A percentile compares a stretch with the other conserved stretches of the same genome.
Conservation (phyloP, 2,113 vertebrate species). For the Terrapene triunguis region DNA sequence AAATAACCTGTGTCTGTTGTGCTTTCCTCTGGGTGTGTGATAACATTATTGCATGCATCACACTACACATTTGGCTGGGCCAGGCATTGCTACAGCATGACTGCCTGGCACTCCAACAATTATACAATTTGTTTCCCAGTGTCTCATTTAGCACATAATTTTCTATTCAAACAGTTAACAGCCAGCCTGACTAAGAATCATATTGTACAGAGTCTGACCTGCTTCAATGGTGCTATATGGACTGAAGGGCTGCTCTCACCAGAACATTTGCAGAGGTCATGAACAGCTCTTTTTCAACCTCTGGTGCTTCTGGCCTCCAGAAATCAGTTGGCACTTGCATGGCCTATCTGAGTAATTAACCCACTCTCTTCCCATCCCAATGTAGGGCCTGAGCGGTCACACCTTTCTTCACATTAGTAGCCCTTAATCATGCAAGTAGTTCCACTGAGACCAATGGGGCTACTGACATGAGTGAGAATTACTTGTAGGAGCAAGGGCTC, state of each 20-base stretch:
- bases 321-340: not conserved
- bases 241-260: not conserved
- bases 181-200: not conserved
- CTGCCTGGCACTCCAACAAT: not conserved
- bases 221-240: rapidly evolving
- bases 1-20: not conserved
- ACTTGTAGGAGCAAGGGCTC: not conserved
- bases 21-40: not conserved
- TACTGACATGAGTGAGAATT: not conserved
- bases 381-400: not conserved
- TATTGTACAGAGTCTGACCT: not conserved
- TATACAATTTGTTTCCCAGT: not conserved
- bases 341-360: not conserved
- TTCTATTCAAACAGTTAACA: slow-evolving; percentile 33
- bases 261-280: not conserved
- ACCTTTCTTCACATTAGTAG: rapidly evolving
- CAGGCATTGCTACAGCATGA: not conserved
- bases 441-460: not conserved
- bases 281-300: rapidly evolving
- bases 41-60: not conserved
- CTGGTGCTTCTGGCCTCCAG: rapidly evolving
- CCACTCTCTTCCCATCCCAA: rapidly evolving
- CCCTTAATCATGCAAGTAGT: not conserved
- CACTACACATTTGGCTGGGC: rapidly evolving
- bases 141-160: slow-evolving; percentile 48